Evolutionary conservation across 2,113 vertebrate species (phyloP).

Genomic region (Hiodon alosoides): DNA sequence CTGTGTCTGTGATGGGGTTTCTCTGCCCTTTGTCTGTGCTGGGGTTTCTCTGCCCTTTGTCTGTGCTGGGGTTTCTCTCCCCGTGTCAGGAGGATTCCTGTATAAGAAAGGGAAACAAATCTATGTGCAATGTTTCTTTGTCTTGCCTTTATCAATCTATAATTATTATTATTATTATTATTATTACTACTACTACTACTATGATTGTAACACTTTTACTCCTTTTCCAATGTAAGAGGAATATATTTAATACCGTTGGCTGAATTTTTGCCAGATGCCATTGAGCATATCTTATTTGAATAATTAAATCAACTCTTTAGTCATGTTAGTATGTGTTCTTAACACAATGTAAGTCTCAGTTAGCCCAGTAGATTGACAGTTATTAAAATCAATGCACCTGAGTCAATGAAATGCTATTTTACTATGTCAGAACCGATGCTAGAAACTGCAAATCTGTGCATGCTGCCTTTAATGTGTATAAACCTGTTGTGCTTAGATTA

Average conservation of each 20-base stretch:
- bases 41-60: no score
- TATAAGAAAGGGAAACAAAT: background rate
- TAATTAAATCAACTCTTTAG: slow-evolving; percentile 8
- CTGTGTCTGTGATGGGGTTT: background rate
- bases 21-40: background rate
- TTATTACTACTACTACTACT: no score
- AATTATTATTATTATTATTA: no score
- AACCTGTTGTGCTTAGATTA: background rate
- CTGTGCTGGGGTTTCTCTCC: no score
- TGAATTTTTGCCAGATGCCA: background rate
- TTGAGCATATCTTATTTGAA: slow-evolving; percentile 2
- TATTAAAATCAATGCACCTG: slow-evolving; percentile 9
- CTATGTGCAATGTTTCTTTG: background rate
- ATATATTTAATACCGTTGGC: no score
- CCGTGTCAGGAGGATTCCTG: background rate
- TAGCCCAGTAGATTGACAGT: background rate
- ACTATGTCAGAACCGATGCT: background rate
- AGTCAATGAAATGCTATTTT: background rate
- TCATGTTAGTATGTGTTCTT: background rate
- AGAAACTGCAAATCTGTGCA: background rate
- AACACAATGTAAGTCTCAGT: background rate
- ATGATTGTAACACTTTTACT: no score
- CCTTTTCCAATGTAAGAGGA: no score
- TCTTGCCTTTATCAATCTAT: background rate
- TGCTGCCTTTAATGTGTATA: background rate